Evolutionary conservation across 2,888 invertebrate genomes (phyloP), one percentile per base, ranked within the genome.

Genomic region (Troides oblongomaculatus): DNA sequence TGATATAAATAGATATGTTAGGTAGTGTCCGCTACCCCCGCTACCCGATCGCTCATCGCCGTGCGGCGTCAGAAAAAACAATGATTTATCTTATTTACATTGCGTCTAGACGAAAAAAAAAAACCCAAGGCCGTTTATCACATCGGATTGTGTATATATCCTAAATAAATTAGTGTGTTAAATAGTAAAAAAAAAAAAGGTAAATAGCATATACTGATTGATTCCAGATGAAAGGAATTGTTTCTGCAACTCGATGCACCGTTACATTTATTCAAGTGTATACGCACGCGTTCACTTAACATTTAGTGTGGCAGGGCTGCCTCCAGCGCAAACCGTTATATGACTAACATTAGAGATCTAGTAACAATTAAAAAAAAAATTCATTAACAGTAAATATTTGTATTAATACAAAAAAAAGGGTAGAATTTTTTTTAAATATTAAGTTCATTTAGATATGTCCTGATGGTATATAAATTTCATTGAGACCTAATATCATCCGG

Each of bases 81-180:
- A 81, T 80, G 77, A 66, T 81, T 86, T 85, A 90, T 90, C 90
- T 88, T 92, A 91, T 90, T 87, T 90, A 91, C 90, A 90, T 86
- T 85, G 77, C 78, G 84, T 84, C 81, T 82, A 87, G 83, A 84
- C 80, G 83, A 82, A 82, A 78, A 83, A 82, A 82, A 78, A 83
- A 82, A 82, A 78, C 81, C 73, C 74, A 80, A 88, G 87, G 86
- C 88, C 88, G 85, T 86, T n/a, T 86, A 81, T 79, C 83, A 84
- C 84, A 88, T 84, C 82, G 78, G 83, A 83, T 87, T 81, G 82
- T 83, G 83, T 74, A 82, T 90, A 91, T 85, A 92, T 90, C 90
- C 90, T 84, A 84, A 84, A 81, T 84, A 85, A 86, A 85, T 85
- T 85, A 84, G 78, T 78, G 77, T 78, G 79, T 79, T 46, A 46